These are phyloP conservation scores for Cotesia congregata DNA, from an alignment of 2,888 invertebrate species.

Conservation along the genomic window DNA sequence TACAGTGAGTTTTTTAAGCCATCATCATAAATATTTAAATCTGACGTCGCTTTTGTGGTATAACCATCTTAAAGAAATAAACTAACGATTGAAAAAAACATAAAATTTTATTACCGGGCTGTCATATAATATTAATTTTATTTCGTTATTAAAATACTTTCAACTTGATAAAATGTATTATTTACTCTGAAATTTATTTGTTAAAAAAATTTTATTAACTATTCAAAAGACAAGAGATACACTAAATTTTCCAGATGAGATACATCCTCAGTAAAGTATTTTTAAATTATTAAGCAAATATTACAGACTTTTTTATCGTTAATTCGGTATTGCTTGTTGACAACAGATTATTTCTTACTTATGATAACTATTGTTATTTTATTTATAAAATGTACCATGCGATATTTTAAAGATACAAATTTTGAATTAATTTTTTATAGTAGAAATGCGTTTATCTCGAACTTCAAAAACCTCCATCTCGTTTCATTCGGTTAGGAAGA, in stretches of 20 bases:
- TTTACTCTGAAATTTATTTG: neutral
- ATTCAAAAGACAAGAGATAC: neutral
- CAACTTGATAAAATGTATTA: neutral
- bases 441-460: neutral
- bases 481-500: no score
- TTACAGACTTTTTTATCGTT: neutral
- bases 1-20: neutral
- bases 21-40: neutral
- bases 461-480: no score
- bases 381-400: neutral
- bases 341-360: neutral
- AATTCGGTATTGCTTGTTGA: neutral
- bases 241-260: neutral
- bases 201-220: neutral
- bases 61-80: neutral
- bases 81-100: neutral
- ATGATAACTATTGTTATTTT: neutral
- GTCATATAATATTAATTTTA: neutral
- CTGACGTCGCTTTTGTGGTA: neutral
- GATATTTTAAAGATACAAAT: neutral
- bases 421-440: neutral
- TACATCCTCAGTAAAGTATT: neutral
- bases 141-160: no score
- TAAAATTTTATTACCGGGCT: neutral
- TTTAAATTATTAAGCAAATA: neutral